These are phyloP conservation scores for Phalacrocorax carbo DNA, from an alignment of 2,113 vertebrate genomes.

Conservation along the genomic window DNA sequence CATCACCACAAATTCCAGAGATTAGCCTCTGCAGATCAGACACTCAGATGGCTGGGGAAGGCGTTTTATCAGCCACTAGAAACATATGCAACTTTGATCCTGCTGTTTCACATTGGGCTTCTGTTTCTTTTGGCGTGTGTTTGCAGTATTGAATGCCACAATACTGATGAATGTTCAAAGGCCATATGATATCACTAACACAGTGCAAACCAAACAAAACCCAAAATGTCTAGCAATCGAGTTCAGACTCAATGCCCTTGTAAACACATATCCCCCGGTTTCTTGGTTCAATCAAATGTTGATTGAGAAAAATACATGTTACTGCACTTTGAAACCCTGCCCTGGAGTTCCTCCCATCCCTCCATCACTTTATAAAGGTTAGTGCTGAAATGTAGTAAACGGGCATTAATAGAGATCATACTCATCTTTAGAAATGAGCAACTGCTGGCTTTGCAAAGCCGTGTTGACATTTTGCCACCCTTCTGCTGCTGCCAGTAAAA, in stretches of 20 bases:
- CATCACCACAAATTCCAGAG: constrained; percentile 61
- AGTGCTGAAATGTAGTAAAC: constrained; percentile 49
- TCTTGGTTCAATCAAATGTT: constrained; percentile 24
- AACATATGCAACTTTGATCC: constrained; percentile 44
- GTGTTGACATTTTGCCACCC: constrained; percentile 64
- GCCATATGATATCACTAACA: not conserved
- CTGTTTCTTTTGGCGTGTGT: constrained; percentile 37
- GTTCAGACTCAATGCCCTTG: not conserved
- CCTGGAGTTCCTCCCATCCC: not conserved
- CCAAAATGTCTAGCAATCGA: not conserved
- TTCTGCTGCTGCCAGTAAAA: constrained; percentile 61
- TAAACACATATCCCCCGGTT: not conserved
- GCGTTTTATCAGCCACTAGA: constrained; percentile 27
- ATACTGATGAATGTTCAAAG: not conserved
- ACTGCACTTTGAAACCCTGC: constrained; percentile 23
- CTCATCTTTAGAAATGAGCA: constrained; percentile 62
- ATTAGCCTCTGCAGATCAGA: constrained; percentile 57
- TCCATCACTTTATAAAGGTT: constrained; percentile 1
- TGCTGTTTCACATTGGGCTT: constrained; percentile 7
- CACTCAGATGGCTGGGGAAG: constrained; percentile 2
- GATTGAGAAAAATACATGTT: constrained; percentile 52
- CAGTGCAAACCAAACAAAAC: not conserved
- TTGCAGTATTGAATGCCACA: constrained; percentile 15
- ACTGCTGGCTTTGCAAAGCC: constrained; percentile 60
- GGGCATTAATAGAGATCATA: constrained; percentile 54